phyloP scores from a whole-genome alignment of 2,888 invertebrate genomes.

The Cylindroiulus punctatus region DNA sequence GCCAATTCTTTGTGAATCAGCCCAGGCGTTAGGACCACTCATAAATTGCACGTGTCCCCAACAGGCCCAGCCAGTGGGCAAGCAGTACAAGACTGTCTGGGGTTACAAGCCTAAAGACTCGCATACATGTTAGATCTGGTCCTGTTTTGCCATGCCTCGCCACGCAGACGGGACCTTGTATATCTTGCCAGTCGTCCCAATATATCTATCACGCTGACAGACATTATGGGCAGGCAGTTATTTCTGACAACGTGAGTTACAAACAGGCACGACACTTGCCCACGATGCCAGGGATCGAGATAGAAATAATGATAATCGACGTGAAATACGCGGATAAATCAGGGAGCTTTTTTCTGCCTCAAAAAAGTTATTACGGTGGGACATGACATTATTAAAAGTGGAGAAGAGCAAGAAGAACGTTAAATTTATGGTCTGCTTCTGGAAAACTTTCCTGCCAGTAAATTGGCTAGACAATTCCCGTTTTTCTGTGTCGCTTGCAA shows the following conservation, averaged over 20 bases:
- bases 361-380: constrained; percentile 45
- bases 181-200: not conserved
- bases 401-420: constrained; percentile 35
- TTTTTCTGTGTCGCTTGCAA: not conserved
- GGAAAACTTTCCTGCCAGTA: not conserved
- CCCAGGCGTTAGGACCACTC: not conserved
- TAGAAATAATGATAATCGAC: constrained; percentile 43
- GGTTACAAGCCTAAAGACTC: too few relatives aligned
- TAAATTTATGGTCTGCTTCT: constrained; percentile 8
- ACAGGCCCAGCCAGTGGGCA: too few relatives aligned
- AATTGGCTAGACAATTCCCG: constrained; percentile 39
- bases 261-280: constrained; percentile 5
- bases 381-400: constrained; percentile 43
- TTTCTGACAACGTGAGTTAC: constrained; percentile 45
- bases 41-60: not conserved
- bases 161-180: not conserved
- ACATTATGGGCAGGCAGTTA: constrained; percentile 22
- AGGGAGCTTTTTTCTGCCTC: not conserved
- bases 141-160: not conserved
- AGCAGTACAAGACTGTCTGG: too few relatives aligned
- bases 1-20: not conserved
- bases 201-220: constrained; percentile 43
- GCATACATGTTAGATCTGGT: not conserved
- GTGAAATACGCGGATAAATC: constrained; percentile 33
- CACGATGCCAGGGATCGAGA: constrained; percentile 37